phyloP scores from a whole-genome alignment of 1,140 invertebrate genomes.

The Meteorus sp. region DNA sequence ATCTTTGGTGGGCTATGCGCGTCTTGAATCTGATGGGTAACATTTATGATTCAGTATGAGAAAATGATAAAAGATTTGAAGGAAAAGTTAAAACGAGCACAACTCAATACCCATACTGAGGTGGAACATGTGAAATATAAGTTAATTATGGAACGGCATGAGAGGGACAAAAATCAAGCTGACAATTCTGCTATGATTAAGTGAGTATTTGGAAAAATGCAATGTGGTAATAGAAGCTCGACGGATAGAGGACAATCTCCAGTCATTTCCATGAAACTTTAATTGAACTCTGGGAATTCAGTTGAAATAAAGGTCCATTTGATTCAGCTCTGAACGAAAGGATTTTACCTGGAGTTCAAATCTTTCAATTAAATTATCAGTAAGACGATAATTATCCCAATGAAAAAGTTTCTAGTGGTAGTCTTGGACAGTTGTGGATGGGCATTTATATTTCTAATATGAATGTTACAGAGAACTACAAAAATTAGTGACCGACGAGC shows the following conservation, averaged over 20 bases:
- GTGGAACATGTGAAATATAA: slow-evolving; percentile 72
- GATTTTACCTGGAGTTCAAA: no score
- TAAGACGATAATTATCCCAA: no score
- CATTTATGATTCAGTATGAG: slow-evolving; percentile 63
- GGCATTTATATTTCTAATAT: slow-evolving; percentile 4
- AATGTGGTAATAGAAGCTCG: no score
- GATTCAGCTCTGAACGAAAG: no score
- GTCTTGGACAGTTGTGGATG: no score
- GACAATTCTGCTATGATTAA: slow-evolving; percentile 72
- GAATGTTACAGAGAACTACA: slow-evolving; percentile 63
- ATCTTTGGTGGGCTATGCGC: slow-evolving; percentile 25
- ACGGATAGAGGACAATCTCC: no score
- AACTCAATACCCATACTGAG: slow-evolving; percentile 63
- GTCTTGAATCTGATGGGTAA: neutral
- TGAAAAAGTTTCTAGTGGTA: no score
- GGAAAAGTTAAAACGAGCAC: slow-evolving; percentile 63
- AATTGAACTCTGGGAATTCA: no score
- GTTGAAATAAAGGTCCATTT: no score
- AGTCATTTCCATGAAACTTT: no score
- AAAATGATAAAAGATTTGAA: slow-evolving; percentile 65
- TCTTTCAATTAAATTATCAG: no score
- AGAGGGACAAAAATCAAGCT: slow-evolving; percentile 76
- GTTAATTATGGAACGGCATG: slow-evolving; percentile 73
- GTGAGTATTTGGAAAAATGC: no score
- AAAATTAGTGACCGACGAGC: slow-evolving; percentile 65